Evolutionary conservation across 2,797 vertebrate genomes (phyloP), one percentile per base, ranked within the genome.

Genomic region (Fratercula arctica): DNA sequence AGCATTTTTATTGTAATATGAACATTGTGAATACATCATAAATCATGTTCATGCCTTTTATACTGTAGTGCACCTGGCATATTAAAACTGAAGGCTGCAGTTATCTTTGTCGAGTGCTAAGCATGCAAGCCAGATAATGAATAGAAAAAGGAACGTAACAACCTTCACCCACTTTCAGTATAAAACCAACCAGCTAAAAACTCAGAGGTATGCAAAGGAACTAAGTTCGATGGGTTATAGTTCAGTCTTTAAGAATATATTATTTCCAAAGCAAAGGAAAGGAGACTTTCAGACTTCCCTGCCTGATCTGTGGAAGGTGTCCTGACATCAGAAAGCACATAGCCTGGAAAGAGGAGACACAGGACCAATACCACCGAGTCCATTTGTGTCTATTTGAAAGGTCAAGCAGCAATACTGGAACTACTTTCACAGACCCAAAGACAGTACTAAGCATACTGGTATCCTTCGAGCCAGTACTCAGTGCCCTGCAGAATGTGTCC

Each of bases 331-430:
- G 46, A 39, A 89, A 57, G 25, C 13, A 24, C 9, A 29, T 3
- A 41, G 2, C 5, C 56, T 57, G 15, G 12, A n/a, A 75, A 48
- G 25, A 70, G 9, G 24, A 73, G 18, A 43, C 18, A 25, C 2
- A 16, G 48, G 51, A 66, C 10, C 25, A 48, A 6, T 20, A 57
- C 37, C 41, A 15, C 41, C 0, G 0, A 9, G 10, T 28, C 46
- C 1, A 0, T 56, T 35, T 18, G 10, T 39, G 26, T 33, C 54
- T 46, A 11, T 51, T 78, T 74, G 33, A 72, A 70, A 54, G 53
- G 80, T 61, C 61, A 41, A 61, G 53, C n/a, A 84, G 6, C 13
- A 57, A 21, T 15, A n/a, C 41, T 93, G 84, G 66, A 87, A 37
- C 15, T 25, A 60, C 29, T 78, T 16, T 37, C n/a, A 13, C 19